Conservation (phyloP, 2,888 invertebrate genomes). For the Neoaliturus tenellus region DNA sequence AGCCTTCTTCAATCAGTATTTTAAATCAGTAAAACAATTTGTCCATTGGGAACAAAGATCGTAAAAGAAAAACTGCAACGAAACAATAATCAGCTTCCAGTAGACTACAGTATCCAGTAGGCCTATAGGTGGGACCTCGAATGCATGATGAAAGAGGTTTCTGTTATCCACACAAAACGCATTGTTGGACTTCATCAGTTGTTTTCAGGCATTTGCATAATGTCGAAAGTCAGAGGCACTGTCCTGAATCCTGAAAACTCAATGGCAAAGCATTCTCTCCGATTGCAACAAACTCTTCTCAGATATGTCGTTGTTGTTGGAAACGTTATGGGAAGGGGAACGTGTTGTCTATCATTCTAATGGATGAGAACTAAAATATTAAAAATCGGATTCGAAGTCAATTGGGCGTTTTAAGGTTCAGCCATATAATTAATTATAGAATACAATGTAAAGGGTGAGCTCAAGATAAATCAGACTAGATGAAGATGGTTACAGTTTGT, state of each 20-base stretch:
- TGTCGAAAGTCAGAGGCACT: neutral
- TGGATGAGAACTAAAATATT: too few relatives aligned
- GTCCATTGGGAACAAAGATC: too few relatives aligned
- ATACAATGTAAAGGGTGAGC: neutral
- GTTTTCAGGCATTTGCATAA: neutral
- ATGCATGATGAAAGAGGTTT: neutral
- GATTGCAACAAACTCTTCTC: neutral
- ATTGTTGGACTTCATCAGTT: neutral
- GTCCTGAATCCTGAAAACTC: neutral
- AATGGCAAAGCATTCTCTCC: neutral
- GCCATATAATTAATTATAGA: neutral
- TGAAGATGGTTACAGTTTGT: conserved; percentile 26
- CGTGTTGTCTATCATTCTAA: too few relatives aligned
- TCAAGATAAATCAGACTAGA: neutral
- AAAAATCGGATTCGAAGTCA: neutral
- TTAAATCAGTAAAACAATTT: too few relatives aligned
- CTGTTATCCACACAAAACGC: neutral
- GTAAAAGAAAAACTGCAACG: too few relatives aligned
- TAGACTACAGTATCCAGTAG: too few relatives aligned
- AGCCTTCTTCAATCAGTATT: too few relatives aligned
- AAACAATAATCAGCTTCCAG: too few relatives aligned
- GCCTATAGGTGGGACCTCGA: too few relatives aligned
- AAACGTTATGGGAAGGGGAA: too few relatives aligned
- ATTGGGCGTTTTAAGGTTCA: neutral
- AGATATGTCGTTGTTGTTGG: neutral